Evolutionary conservation across 2,888 invertebrate genomes (phyloP), one percentile per base, ranked within the genome.

Genomic region (Sclerodermus sp.): DNA sequence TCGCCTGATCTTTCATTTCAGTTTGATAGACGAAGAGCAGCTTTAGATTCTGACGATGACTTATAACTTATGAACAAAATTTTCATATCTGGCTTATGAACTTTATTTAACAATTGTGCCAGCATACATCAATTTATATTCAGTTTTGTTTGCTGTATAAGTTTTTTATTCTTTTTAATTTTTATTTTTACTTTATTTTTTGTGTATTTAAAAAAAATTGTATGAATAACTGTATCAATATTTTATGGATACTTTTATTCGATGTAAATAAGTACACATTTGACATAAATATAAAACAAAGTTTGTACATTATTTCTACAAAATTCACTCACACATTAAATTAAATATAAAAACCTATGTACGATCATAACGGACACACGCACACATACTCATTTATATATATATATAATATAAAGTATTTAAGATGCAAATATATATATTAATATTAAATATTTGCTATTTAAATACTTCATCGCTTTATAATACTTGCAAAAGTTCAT

Each of bases 1-100:
- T 32, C 30, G 12, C 32, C 15, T 29, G 31, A 42, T 3, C 43
- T 46, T 42, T 4, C 15, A 38, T 60, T 64, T 51, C 70, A 93
- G 82, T 95, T 93, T 82, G 94, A 95, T 76, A 83, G 95, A 71
- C 87, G 94, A 70, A 84, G 94, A 79, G 92, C 91, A 45, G 91
- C 91, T 45, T 79, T 95, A 49, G 94, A 95, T 76, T 91, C 91
- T 1, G 91, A 91, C 67, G 92, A 92, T 71, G 90, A 76, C 34
- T 71, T 71, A 64, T 77, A 76, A 69, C 66, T 62, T 45, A 34
- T 31, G 16, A 18, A 45, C 37, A 41, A 13, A 42, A 45, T 45
- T 51, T 47, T n/a, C n/a, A n/a, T n/a, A n/a, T n/a, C n/a, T n/a
- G n/a, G n/a, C n/a, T n/a, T n/a, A n/a, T n/a, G n/a, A n/a, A n/a